phyloP scores from a whole-genome alignment of 2,113 vertebrate genomes.

The Meleagris gallopavo region DNA sequence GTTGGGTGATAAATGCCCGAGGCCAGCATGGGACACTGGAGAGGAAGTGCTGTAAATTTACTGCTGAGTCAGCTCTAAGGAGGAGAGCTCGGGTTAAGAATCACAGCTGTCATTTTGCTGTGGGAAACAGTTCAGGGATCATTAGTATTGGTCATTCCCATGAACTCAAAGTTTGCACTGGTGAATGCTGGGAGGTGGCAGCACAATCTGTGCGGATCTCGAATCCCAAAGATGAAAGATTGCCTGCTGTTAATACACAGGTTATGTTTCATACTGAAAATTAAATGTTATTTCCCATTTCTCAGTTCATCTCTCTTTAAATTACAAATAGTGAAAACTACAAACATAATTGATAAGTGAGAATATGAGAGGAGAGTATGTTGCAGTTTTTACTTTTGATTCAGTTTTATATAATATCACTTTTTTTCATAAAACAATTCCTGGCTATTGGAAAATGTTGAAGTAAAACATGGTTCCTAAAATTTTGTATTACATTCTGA shows the following conservation, averaged over 20 bases:
- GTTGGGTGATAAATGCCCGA: conserved; percentile 77
- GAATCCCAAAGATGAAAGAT: conserved; percentile 74
- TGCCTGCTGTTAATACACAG: conserved; percentile 78
- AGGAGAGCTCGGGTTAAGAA: conserved; percentile 85
- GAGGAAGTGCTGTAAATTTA: conserved; percentile 87
- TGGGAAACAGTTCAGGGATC: conserved; percentile 93
- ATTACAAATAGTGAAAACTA: background rate
- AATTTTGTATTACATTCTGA: background rate
- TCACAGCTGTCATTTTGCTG: conserved; percentile 93
- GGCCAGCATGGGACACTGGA: conserved; percentile 82
- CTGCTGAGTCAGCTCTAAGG: conserved; percentile 65
- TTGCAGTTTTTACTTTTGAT: background rate
- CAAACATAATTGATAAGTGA: background rate
- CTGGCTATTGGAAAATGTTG: background rate
- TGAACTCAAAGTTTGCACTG: conserved; percentile 86
- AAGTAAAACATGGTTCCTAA: background rate
- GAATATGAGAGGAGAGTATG: too few relatives aligned
- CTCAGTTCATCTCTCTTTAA: background rate
- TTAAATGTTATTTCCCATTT: conserved; percentile 32
- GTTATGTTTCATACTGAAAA: conserved; percentile 66
- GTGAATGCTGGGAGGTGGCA: conserved; percentile 84
- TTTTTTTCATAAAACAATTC: background rate
- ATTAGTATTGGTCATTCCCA: conserved; percentile 95
- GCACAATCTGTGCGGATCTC: conserved; percentile 80
- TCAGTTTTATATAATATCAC: fast-evolving